Percentiles rank a stretch among this genome's conserved stretches.
These are phyloP conservation scores for Picus viridis DNA, from an alignment of 2,797 vertebrate species.

Conservation along the genomic window DNA sequence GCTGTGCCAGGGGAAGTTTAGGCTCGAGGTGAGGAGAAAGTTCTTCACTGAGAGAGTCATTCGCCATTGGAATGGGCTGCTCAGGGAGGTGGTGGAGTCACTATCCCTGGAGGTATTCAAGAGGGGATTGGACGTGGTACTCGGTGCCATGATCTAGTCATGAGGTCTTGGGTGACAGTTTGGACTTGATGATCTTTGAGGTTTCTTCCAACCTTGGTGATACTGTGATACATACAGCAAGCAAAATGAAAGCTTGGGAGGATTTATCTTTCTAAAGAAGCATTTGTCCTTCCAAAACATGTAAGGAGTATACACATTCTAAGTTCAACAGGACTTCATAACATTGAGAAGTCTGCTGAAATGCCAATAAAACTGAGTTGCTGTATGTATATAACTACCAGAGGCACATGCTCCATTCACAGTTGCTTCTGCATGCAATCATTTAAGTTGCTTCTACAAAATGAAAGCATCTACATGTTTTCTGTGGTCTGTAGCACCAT, in stretches of 20 bases:
- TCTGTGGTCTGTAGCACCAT: background rate
- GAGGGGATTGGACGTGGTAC: too few species aligned
- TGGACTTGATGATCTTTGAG: too few species aligned
- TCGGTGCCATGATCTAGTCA: too few species aligned
- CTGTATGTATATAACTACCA: background rate
- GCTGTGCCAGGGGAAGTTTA: too few species aligned
- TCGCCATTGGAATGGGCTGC: too few species aligned
- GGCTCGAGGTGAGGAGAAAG: too few species aligned
- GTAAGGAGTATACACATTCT: background rate
- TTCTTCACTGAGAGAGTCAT: too few species aligned
- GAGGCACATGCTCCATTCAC: background rate
- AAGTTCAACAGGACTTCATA: background rate
- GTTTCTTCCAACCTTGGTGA: too few species aligned
- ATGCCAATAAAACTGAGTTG: background rate
- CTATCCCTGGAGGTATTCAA: too few species aligned
- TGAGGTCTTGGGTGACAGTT: too few species aligned
- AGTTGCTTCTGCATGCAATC: background rate
- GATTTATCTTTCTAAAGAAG: background rate
- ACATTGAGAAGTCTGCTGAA: background rate
- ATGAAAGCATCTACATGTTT: background rate
- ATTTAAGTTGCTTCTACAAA: background rate
- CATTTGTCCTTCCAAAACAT: background rate
- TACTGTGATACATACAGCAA: background rate
- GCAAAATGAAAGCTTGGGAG: background rate
- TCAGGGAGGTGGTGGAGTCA: too few species aligned